Conservation (phyloP, 2,113 vertebrate genomes). For the Eupsittula cactorum region DNA sequence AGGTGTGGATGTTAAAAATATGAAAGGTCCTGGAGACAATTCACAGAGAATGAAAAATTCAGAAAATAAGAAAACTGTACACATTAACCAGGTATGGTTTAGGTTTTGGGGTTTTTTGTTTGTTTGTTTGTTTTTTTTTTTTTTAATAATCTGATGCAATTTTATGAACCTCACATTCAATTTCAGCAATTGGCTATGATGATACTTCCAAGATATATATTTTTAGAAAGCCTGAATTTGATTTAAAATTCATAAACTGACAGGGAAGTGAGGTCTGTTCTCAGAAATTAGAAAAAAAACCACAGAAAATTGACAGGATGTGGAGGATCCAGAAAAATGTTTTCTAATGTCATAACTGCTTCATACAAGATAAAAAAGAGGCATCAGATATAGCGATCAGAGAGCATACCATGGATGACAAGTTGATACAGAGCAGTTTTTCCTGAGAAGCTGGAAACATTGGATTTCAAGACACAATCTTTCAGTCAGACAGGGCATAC, state of each 20-base stretch:
- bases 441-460: not conserved
- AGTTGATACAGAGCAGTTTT: not conserved
- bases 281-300: not conserved
- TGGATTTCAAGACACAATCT: not conserved
- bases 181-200: not conserved
- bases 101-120: not conserved
- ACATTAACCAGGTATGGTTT: slow-evolving; percentile 13
- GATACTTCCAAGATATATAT: not conserved
- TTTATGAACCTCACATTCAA: not conserved
- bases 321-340: not conserved
- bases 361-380: not conserved
- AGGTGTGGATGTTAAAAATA: not conserved
- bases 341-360: not conserved
- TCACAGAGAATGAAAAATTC: not conserved
- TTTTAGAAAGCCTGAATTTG: not conserved
- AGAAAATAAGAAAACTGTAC: not conserved
- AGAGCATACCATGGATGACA: not conserved
- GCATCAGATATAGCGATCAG: not conserved
- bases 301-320: not conserved
- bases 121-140: not conserved
- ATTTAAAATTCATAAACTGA: not conserved
- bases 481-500: not conserved
- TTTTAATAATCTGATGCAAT: not conserved
- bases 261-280: not conserved
- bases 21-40: not conserved